Evolutionary conservation across 2,797 vertebrate species (phyloP), one percentile per base, ranked within the genome.

Genomic region (Okamejei kenojei): DNA sequence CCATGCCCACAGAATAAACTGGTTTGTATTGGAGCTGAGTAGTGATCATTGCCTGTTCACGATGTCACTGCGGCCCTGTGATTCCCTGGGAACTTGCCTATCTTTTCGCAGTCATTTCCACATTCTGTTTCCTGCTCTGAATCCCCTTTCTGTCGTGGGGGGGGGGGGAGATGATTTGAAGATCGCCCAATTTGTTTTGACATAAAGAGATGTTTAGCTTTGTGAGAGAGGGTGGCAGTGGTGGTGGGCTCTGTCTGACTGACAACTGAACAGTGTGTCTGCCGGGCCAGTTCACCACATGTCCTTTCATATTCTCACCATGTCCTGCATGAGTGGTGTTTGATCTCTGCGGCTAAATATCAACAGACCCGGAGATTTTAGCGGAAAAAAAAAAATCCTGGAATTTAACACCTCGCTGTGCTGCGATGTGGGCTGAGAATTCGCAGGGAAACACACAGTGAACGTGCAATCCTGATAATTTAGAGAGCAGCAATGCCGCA

Each of bases 131-230:
- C 68, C 71, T 92, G 90, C 71, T 92, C 76, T 92, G 68, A 92
- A 74, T 76, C 45, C 90, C 26, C 58, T 38, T 91, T 38, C 45
- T 54, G 45, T 92, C 90, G 96, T 94, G 5, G 45, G 45, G 45
- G 45, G 45, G 94, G 96, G 95, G 96, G 95, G 76, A 92, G 97
- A 95, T 97, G 97, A 98, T 97, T 96, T 97, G 96, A 97, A 96
- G 96, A 96, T 96, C 82, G 94, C 95, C 96, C 97, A 96, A 95
- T 98, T 98, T 98, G 97, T 97, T 96, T 96, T 97, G 97, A 98
- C 97, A 97, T 96, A 96, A 96, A 96, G 97, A 97, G 96, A 97
- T 97, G 96, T 97, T 97, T 96, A 97, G 97, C 96, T 97, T 95
- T 96, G 96, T 96, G 96, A 96, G 95, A 96, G 96, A 96, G 95